Percentiles rank a stretch among this genome's conserved stretches.
Conservation (phyloP, 2,113 vertebrate species). For the Nerophis lumbriciformis region DNA sequence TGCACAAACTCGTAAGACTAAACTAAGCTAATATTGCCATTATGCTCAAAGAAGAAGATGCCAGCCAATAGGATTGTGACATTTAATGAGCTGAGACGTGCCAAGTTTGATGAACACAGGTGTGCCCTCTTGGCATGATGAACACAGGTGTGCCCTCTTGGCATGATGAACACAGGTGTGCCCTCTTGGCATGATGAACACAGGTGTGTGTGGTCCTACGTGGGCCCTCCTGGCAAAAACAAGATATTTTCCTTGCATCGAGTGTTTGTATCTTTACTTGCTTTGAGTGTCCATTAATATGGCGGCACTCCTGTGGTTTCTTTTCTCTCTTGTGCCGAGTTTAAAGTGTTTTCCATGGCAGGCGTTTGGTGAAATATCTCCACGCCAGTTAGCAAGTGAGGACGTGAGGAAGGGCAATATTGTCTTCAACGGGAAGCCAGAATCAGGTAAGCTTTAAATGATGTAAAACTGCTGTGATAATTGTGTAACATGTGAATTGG, state of each 20-base stretch:
- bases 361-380: neutral
- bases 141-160: neutral
- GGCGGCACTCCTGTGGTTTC: slow-evolving; percentile 20
- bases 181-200: too few species aligned
- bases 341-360: slow-evolving; percentile 12
- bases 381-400: slow-evolving; percentile 1
- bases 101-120: too few species aligned
- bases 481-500: too few species aligned
- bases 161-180: too few species aligned
- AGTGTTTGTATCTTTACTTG: neutral
- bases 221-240: neutral
- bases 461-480: too few species aligned
- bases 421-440: slow-evolving; percentile 18
- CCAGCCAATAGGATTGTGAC: too few species aligned
- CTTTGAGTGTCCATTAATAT: slow-evolving; percentile 1
- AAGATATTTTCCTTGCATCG: neutral
- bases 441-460: neutral
- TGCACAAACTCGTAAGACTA: too few species aligned
- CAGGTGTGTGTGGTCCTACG: too few species aligned
- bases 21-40: too few species aligned
- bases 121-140: too few species aligned
- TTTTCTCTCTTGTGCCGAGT: slow-evolving; percentile 15
- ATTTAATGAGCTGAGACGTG: too few species aligned
- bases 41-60: too few species aligned
- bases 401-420: slow-evolving; percentile 5